Conservation (phyloP, 2,113 vertebrate species). For the Triplophysa rosa region DNA sequence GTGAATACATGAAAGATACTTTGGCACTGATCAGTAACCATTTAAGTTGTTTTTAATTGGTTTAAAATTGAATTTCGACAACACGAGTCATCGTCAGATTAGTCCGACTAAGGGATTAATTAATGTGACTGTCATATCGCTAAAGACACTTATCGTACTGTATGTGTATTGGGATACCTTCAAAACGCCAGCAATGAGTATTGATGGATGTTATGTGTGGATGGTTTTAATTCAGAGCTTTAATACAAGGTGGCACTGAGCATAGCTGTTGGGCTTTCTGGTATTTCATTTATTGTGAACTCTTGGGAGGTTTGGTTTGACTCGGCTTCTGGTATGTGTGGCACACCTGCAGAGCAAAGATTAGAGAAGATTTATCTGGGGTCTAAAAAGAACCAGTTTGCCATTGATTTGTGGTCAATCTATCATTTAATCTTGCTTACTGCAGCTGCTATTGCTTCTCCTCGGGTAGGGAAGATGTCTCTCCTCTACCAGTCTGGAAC, state of each 20-base stretch:
- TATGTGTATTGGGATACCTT: background rate
- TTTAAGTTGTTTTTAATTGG: slow-evolving; percentile 15
- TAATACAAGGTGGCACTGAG: background rate
- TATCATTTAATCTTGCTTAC: slow-evolving; percentile 53
- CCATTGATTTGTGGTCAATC: slow-evolving; percentile 53
- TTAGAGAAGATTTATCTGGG: slow-evolving; percentile 51
- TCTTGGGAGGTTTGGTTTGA: slow-evolving; percentile 32
- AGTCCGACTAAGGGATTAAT: slow-evolving; percentile 33
- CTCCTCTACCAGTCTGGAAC: slow-evolving; percentile 7
- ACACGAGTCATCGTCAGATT: slow-evolving; percentile 19
- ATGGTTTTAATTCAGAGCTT: background rate
- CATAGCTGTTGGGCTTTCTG: slow-evolving; percentile 22
- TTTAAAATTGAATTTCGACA: slow-evolving; percentile 7
- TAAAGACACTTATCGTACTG: background rate
- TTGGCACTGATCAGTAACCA: background rate
- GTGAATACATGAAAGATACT: background rate
- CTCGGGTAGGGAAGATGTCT: slow-evolving; percentile 25
- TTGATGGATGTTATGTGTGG: background rate
- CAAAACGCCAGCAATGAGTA: background rate
- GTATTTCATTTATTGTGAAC: slow-evolving; percentile 38
- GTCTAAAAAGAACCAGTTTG: slow-evolving; percentile 45
- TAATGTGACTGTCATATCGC: slow-evolving; percentile 1
- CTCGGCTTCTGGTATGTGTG: slow-evolving; percentile 26
- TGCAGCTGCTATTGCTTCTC: slow-evolving; percentile 31
- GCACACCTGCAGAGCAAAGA: slow-evolving; percentile 47